Conservation (phyloP, 2,797 vertebrate species). For the Pitangus sulphuratus region DNA sequence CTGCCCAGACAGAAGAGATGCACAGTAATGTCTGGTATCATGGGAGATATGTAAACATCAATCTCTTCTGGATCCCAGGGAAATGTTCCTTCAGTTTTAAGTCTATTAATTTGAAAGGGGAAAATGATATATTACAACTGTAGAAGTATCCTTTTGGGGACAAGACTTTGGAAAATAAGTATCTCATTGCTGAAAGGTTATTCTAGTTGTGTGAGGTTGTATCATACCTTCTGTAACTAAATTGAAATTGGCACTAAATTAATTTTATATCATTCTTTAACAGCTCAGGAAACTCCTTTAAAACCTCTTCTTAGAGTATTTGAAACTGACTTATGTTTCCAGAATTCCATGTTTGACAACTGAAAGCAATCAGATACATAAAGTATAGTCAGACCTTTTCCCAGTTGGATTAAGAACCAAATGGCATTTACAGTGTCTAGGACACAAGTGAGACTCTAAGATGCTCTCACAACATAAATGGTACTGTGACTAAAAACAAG, state of each 20-base stretch:
- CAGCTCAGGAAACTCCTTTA: neutral
- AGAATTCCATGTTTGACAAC: neutral
- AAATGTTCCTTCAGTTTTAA: neutral
- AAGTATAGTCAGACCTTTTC: neutral
- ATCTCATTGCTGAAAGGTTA: neutral
- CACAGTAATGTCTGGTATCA: neutral
- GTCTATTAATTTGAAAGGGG: neutral
- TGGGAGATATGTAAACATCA: neutral
- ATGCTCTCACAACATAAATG: neutral
- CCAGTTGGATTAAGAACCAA: neutral
- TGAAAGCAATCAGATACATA: neutral
- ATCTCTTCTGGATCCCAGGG: neutral
- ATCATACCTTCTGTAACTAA: neutral
- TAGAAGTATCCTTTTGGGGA: neutral
- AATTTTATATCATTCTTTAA: neutral
- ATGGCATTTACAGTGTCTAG: neutral
- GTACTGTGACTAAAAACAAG: neutral
- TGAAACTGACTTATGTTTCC: neutral
- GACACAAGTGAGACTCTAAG: neutral
- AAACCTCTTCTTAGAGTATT: neutral
- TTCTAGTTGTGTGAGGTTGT: neutral
- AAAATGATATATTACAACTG: neutral
- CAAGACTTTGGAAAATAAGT: neutral
- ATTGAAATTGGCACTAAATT: neutral
- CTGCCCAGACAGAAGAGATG: neutral